Evolutionary conservation across 2,888 invertebrate species (phyloP), one percentile per base, ranked within the genome.

Genomic region (Torymus tubicola): DNA sequence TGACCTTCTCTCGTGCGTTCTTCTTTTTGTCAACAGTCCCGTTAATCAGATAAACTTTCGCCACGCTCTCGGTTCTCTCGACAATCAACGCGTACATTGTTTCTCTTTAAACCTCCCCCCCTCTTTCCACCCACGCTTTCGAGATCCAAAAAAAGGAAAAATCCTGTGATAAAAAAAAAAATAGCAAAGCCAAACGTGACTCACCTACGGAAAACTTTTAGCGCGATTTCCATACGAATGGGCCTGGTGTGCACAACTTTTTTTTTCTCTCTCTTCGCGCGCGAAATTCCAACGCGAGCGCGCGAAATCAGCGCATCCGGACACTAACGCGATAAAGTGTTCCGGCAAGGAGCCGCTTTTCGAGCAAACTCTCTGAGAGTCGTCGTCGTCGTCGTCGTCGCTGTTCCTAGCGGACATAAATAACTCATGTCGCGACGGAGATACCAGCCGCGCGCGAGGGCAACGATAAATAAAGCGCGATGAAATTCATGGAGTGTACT

Each of bases 401-500:
- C 31, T 31, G 31, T 4, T 31, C 18, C 64, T 68, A 57, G 69
- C 55, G 67, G 73, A 73, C 64, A 60, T 80, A 81, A 81, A 81
- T 77, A 81, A 78, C 81, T 78, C 78, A 74, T 81, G 78, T 69
- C 13, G 18, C 16, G 52, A 21, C 63, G 13, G 24, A 16, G 53
- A 52, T 13, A 50, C 14, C 42, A 24, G 55, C 63, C 24, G 14
- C 53, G 64, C 16, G 31, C 31, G 31, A 5, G 31, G 31, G 31
- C 5, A 18, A 63, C 55, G 72, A 80, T 75, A 80, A 80, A 80
- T 80, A 80, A 80, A 69, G 52, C 53, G 68, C 72, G 73, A 77
- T 68, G 77, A 81, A 81, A 77, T 81, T 77, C 81, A 81, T 81
- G 73, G 73, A 72, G 78, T 73, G 67, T 64, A 50, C 21, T 13